These are phyloP conservation scores for Meandrusa payeni DNA, from an alignment of 2,888 invertebrate species.

Conservation along the genomic window DNA sequence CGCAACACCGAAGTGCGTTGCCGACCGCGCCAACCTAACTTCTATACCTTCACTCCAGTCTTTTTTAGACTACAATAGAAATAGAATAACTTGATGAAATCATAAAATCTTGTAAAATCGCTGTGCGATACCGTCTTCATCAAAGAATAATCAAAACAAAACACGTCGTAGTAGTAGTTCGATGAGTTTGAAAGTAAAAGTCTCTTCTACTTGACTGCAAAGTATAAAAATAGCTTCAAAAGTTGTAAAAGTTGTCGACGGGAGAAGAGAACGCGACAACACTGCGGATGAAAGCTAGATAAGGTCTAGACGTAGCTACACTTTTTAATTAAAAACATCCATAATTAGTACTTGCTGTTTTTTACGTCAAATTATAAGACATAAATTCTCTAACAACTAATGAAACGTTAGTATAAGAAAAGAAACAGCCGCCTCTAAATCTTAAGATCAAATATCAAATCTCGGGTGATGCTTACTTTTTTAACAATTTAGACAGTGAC, in stretches of 20 bases:
- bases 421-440: too few relatives aligned
- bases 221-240: constrained; percentile 3
- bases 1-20: too few relatives aligned
- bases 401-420: too few relatives aligned
- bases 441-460: too few relatives aligned
- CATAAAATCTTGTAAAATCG: too few relatives aligned
- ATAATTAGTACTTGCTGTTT: neutral
- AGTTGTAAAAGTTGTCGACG: constrained; percentile 5
- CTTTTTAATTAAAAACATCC: constrained; percentile 16
- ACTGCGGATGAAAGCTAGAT: constrained; percentile 1
- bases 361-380: neutral
- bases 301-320: constrained; percentile 12
- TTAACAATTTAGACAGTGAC: too few relatives aligned
- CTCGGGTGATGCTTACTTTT: too few relatives aligned
- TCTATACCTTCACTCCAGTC: too few relatives aligned
- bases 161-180: neutral
- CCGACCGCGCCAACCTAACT: too few relatives aligned
- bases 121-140: neutral
- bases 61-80: too few relatives aligned
- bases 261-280: constrained; percentile 1
- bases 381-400: too few relatives aligned
- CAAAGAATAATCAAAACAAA: constrained; percentile 3
- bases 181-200: neutral
- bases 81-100: too few relatives aligned
- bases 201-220: neutral